phyloP scores from a whole-genome alignment of 2,888 invertebrate species.

The Apantesis nais region DNA sequence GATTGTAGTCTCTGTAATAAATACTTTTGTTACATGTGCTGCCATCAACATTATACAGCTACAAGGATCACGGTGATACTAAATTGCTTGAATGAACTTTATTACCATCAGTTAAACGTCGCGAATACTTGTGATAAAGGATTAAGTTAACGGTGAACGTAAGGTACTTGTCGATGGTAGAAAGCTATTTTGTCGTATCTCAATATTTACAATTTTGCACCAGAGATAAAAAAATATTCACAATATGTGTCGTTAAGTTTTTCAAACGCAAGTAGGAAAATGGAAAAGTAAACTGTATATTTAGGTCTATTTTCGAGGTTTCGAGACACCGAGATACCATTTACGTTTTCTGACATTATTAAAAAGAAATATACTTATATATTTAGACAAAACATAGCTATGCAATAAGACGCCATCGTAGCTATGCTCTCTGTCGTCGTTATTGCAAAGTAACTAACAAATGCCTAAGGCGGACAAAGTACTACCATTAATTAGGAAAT shows the following conservation, averaged over 20 bases:
- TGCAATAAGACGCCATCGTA: too few species aligned
- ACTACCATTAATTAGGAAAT: neutral
- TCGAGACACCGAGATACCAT: too few species aligned
- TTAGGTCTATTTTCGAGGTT: too few species aligned
- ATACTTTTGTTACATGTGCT: neutral
- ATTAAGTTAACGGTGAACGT: neutral
- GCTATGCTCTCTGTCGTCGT: too few species aligned
- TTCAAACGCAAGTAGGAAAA: too few species aligned
- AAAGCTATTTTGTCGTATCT: neutral
- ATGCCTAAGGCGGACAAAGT: neutral
- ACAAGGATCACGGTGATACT: conserved; percentile 1
- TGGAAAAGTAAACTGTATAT: too few species aligned
- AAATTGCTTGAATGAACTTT: conserved; percentile 3
- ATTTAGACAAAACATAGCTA: too few species aligned
- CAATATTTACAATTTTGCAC: neutral
- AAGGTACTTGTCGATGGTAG: neutral
- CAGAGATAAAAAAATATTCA: too few species aligned
- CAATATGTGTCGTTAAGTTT: too few species aligned
- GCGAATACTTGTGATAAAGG: conserved; percentile 4
- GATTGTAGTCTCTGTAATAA: neutral
- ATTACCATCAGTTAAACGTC: conserved; percentile 3
- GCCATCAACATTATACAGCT: neutral
- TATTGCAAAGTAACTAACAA: neutral
- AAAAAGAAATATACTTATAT: too few species aligned
- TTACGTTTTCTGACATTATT: too few species aligned